These are phyloP conservation scores for Setipinna tenuifilis DNA, from an alignment of 2,797 vertebrate species.

Conservation along the genomic window DNA sequence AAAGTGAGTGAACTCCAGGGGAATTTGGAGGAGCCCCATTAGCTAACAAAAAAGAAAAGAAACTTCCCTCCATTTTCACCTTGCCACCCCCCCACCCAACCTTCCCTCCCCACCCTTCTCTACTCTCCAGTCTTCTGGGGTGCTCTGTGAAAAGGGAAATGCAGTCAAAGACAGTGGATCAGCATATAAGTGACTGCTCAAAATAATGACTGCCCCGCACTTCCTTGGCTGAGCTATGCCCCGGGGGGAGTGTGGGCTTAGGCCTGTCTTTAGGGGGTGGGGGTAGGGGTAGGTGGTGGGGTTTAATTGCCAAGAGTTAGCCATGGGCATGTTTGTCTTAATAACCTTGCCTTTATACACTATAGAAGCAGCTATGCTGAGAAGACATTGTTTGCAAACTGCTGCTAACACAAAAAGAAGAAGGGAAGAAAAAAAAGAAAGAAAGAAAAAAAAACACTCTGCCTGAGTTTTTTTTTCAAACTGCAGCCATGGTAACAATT, in stretches of 20 bases:
- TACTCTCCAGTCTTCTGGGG: background rate
- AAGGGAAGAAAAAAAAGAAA: too few relatives aligned
- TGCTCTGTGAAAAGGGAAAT: conserved; percentile 27
- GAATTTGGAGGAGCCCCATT: conserved; percentile 39
- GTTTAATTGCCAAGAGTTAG: background rate
- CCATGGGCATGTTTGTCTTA: conserved; percentile 1
- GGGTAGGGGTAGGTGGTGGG: too few relatives aligned
- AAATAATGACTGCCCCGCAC: conserved; percentile 29
- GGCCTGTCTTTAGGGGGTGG: background rate
- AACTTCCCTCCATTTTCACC: conserved; percentile 23
- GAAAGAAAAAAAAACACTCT: too few relatives aligned
- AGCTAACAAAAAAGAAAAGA: background rate
- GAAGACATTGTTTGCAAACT: background rate
- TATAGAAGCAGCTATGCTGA: background rate
- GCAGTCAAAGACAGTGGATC: conserved; percentile 13
- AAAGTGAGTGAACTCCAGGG: conserved; percentile 41
- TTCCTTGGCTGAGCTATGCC: background rate
- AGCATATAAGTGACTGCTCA: conserved; percentile 35
- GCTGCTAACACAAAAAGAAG: background rate
- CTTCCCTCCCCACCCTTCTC: conserved; percentile 7
- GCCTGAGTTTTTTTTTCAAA: background rate
- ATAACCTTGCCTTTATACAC: background rate
- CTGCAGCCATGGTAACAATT: background rate
- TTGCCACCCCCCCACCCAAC: background rate
- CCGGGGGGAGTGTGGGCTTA: background rate